Conservation (phyloP, 2,888 invertebrate species). For the Lasioglossum marginatum region DNA sequence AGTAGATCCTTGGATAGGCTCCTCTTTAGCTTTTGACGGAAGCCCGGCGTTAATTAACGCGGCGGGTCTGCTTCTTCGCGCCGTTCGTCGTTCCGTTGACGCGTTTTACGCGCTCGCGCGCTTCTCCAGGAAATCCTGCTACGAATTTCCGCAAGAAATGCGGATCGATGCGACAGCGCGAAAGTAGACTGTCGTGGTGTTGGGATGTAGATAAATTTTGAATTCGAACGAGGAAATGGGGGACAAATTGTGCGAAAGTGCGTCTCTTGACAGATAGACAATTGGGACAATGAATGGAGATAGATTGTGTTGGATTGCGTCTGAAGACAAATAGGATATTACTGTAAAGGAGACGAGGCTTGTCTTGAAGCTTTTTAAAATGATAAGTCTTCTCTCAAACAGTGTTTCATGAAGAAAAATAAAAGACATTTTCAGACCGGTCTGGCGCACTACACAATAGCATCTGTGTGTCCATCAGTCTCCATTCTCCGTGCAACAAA, state of each 20-base stretch:
- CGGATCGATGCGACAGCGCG: not conserved
- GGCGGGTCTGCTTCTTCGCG: not conserved
- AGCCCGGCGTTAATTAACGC: slow-evolving; percentile 2
- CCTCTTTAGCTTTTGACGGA: not conserved
- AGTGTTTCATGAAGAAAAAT: not conserved
- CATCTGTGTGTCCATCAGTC: not conserved
- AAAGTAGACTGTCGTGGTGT: not conserved
- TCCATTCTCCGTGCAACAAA: slow-evolving; percentile 44
- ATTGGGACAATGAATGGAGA: not conserved
- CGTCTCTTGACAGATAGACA: not conserved
- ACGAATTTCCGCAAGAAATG: not conserved
- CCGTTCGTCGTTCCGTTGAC: not conserved
- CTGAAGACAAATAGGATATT: not conserved
- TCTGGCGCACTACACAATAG: not conserved
- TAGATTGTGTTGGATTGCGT: not conserved
- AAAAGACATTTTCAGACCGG: not conserved
- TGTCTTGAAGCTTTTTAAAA: not conserved
- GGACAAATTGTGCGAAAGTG: not conserved
- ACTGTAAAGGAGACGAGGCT: not conserved
- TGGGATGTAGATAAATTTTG: not conserved
- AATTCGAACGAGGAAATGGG: not conserved
- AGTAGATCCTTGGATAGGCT: not conserved
- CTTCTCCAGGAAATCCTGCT: not conserved
- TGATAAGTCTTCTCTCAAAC: not conserved
- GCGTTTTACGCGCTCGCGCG: slow-evolving; percentile 6